Percentiles rank a stretch among this genome's conserved stretches.
Conservation (phyloP, 2,888 invertebrate species). For the Ptilodon capucinus region DNA sequence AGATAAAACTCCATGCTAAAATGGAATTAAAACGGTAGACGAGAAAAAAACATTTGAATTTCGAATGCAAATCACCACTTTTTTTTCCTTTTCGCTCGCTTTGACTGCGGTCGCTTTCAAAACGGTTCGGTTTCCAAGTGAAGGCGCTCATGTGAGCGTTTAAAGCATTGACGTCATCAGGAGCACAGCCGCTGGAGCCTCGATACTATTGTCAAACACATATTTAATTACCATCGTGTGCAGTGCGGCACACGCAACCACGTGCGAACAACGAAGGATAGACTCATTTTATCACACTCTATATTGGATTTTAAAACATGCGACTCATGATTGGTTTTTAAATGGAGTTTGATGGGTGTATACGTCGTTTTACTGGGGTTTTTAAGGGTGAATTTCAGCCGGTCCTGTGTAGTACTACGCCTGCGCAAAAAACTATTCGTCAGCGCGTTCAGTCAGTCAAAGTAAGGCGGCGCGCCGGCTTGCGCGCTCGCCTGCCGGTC, state of each 20-base stretch:
- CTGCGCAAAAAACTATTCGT: constrained; percentile 64
- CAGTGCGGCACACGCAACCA: constrained; percentile 79
- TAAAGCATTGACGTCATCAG: constrained; percentile 74
- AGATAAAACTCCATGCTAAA: background rate
- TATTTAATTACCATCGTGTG: constrained; percentile 81
- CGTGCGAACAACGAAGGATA: constrained; percentile 17
- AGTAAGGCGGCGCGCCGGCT: constrained; percentile 80
- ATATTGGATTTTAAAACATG: constrained; percentile 9
- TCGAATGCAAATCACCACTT: constrained; percentile 29
- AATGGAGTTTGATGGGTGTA: constrained; percentile 16
- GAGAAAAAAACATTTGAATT: constrained; percentile 29
- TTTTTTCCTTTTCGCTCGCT: constrained; percentile 25
- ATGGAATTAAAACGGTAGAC: constrained; percentile 15
- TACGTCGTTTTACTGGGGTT: constrained; percentile 36
- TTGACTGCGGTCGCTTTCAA: constrained; percentile 31
- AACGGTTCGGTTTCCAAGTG: constrained; percentile 44
- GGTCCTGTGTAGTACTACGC: constrained; percentile 71
- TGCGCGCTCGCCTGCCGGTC: constrained; percentile 81
- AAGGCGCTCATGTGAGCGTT: constrained; percentile 48
- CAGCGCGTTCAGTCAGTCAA: constrained; percentile 69
- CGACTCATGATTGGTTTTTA: constrained; percentile 24
- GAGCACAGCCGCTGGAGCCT: constrained; percentile 65
- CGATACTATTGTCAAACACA: constrained; percentile 78
- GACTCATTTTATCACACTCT: background rate
- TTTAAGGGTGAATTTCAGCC: constrained; percentile 68